A percentile compares a stretch with the other conserved stretches of the same genome.
Conservation (phyloP, 2,797 vertebrate genomes). For the Aselliscus stoliczkanus region DNA sequence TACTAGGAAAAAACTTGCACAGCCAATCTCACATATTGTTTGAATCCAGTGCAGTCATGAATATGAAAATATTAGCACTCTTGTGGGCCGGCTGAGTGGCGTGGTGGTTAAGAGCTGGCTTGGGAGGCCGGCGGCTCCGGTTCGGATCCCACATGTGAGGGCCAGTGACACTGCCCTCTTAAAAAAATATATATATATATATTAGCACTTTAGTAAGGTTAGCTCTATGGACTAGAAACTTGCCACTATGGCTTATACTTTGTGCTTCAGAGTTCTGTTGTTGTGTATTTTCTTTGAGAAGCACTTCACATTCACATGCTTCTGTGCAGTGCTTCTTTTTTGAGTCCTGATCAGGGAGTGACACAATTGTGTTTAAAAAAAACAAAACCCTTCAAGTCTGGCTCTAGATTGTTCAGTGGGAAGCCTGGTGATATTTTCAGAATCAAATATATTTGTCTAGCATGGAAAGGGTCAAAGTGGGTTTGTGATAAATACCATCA, state of each 20-base stretch:
- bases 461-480: neutral
- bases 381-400: neutral
- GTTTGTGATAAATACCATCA: neutral
- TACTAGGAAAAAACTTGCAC: neutral
- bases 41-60: neutral
- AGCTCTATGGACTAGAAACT: neutral
- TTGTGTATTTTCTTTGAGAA: slow-evolving; percentile 53
- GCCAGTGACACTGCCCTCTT: too few species aligned
- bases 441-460: slow-evolving; percentile 8
- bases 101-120: too few species aligned
- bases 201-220: neutral
- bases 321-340: slow-evolving; percentile 29
- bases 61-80: neutral
- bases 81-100: too few species aligned
- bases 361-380: neutral
- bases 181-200: too few species aligned
- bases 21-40: neutral
- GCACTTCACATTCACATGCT: neutral
- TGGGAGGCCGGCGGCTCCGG: too few species aligned
- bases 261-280: slow-evolving; percentile 12
- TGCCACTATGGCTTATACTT: neutral
- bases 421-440: slow-evolving; percentile 1
- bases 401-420: neutral
- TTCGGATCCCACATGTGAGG: too few species aligned
- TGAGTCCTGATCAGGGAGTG: neutral